phyloP scores from a whole-genome alignment of 1,140 invertebrate species.

The Steinernema feltiae region DNA sequence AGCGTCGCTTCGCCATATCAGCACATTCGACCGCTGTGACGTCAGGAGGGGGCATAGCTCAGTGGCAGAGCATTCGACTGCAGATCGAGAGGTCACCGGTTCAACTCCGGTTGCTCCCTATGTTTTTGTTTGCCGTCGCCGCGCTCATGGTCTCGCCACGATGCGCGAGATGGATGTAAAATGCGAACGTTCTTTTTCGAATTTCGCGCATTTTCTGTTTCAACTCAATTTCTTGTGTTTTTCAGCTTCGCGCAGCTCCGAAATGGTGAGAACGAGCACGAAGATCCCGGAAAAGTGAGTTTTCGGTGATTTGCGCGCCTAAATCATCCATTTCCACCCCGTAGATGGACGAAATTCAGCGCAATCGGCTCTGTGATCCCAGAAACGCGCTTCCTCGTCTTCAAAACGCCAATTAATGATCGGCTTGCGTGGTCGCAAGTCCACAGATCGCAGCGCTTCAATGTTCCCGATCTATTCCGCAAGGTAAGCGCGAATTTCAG shows the following conservation, averaged over 20 bases:
- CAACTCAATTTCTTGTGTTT: neutral
- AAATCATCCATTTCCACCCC: constrained; percentile 1
- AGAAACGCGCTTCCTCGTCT: constrained; percentile 69
- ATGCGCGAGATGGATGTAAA: too few relatives aligned
- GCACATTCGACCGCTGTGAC: too few relatives aligned
- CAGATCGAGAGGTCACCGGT: constrained; percentile 63
- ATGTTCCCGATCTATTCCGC: constrained; percentile 39
- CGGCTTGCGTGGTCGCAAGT: constrained; percentile 63
- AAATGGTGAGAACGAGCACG: neutral
- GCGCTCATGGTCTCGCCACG: too few relatives aligned
- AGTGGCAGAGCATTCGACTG: constrained; percentile 64
- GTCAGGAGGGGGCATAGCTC: constrained; percentile 61
- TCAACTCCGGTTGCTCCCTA: constrained; percentile 63
- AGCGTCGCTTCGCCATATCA: too few relatives aligned
- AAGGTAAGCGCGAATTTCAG: too few relatives aligned
- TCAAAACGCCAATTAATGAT: constrained; percentile 71
- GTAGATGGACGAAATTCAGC: constrained; percentile 69
- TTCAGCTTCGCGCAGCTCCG: neutral
- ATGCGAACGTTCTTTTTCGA: too few relatives aligned
- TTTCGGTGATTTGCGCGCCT: neutral
- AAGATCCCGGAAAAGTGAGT: constrained; percentile 6
- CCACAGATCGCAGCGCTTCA: constrained; percentile 58
- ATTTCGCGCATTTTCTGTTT: neutral
- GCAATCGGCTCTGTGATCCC: constrained; percentile 66
- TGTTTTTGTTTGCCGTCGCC: too few relatives aligned